These are phyloP conservation scores for Hyperoplus lanceolatus DNA, from an alignment of 2,797 vertebrate species.

Conservation along the genomic window DNA sequence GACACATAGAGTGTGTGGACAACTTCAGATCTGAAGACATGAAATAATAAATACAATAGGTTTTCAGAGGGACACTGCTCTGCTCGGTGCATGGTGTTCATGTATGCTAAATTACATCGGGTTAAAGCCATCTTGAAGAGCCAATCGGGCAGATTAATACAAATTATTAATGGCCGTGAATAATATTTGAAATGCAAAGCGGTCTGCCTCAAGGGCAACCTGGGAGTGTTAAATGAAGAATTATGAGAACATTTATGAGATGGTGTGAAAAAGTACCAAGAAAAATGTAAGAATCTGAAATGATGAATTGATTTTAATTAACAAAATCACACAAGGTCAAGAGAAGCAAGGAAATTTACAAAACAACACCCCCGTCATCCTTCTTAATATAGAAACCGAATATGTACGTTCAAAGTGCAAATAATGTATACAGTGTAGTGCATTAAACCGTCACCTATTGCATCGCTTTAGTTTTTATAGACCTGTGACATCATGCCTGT, in stretches of 20 bases:
- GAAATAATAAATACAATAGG: neutral
- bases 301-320: neutral
- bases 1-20: neutral
- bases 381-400: no score
- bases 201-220: neutral
- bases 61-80: neutral
- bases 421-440: neutral
- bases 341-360: neutral
- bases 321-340: neutral
- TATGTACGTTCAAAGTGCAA: no score
- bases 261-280: neutral
- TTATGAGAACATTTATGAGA: neutral
- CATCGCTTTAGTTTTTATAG: neutral
- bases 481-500: neutral
- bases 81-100: neutral
- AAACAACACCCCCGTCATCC: neutral
- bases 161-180: slow-evolving; percentile 7
- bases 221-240: slow-evolving; percentile 6
- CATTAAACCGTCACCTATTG: neutral
- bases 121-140: neutral
- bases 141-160: neutral
- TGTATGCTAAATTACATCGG: slow-evolving; percentile 7
- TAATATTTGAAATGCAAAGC: slow-evolving; percentile 10
- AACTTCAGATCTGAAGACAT: neutral
- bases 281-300: neutral